These are phyloP conservation scores for Falco novaeseelandiae DNA, from an alignment of 2,797 vertebrate species.

Conservation along the genomic window DNA sequence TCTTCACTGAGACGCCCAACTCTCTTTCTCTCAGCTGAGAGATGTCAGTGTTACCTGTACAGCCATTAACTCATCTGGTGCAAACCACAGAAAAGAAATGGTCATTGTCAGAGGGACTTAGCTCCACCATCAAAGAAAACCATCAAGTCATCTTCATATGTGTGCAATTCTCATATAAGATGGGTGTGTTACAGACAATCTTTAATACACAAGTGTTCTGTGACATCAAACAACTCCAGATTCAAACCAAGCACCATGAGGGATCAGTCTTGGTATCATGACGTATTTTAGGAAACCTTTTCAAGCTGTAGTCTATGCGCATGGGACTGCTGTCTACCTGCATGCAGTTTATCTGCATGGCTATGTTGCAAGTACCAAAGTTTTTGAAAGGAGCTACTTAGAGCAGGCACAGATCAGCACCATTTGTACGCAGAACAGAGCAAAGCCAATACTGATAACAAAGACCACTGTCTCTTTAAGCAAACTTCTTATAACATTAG, in stretches of 20 bases:
- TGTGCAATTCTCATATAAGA: background rate
- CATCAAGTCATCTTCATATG: background rate
- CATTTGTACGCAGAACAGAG: background rate
- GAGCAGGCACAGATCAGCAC: background rate
- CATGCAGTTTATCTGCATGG: too few relatives aligned
- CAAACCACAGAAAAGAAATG: background rate
- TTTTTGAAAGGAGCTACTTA: background rate
- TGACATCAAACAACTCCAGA: background rate
- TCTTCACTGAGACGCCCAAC: background rate
- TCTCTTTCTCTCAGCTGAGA: background rate
- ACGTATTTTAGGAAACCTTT: background rate
- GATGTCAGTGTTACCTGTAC: background rate
- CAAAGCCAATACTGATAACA: background rate
- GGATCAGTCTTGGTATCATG: background rate
- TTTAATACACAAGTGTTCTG: background rate
- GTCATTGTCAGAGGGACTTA: background rate
- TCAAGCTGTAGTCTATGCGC: background rate
- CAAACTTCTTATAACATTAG: background rate
- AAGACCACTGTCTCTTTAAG: background rate
- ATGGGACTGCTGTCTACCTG: background rate
- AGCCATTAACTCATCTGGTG: background rate
- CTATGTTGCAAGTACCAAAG: rapidly evolving
- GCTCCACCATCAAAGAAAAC: background rate
- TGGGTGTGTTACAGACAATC: background rate
- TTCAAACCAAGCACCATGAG: background rate